Evolutionary conservation across 35 echinoderm and acorn worm genomes (phyloP), one percentile per base, ranked within the genome.

Genomic region (Diadema setosum): DNA sequence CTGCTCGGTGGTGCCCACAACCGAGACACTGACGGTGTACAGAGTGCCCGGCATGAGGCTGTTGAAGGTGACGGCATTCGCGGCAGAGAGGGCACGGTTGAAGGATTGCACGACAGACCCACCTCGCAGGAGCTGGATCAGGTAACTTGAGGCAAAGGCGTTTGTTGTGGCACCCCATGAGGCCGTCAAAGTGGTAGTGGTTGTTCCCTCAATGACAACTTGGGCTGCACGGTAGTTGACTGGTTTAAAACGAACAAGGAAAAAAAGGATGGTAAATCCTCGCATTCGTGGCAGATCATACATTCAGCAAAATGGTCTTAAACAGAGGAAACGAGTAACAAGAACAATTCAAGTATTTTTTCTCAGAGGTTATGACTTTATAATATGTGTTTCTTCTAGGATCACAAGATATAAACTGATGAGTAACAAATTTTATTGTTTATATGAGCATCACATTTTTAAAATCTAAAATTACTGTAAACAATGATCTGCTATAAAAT

Each of bases 211-310:
- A 1, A 89, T 36, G 8, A 89, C 43, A 12, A 89, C 61, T 58
- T 89, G 46, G 25, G 87, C 87, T 63, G 87, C 46, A 5, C 57
- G 18, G n/a, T 42, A 81, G 30, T 82, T 31, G n/a, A 34, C 87
- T 89, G 87, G 36, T 45, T 33, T 16, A 14, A 0, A 42, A 45
- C 63, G 26, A 83, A 48, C 2, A 16, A 49, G 31, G 31, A 9
- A 57, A 17, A 46, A n/a, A n/a, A n/a, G n/a, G n/a, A n/a, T n/a
- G n/a, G n/a, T n/a, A n/a, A n/a, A n/a, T n/a, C n/a, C n/a, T n/a
- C n/a, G n/a, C n/a, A n/a, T n/a, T n/a, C n/a, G n/a, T n/a, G n/a
- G n/a, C n/a, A n/a, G n/a, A n/a, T n/a, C n/a, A n/a, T n/a, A n/a
- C n/a, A n/a, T n/a, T n/a, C n/a, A n/a, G n/a, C n/a, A n/a, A n/a